Percentiles rank a stretch among this genome's conserved stretches.
Evolutionary conservation across 2,888 invertebrate genomes (phyloP).

Genomic region (Daptonema setosum): DNA sequence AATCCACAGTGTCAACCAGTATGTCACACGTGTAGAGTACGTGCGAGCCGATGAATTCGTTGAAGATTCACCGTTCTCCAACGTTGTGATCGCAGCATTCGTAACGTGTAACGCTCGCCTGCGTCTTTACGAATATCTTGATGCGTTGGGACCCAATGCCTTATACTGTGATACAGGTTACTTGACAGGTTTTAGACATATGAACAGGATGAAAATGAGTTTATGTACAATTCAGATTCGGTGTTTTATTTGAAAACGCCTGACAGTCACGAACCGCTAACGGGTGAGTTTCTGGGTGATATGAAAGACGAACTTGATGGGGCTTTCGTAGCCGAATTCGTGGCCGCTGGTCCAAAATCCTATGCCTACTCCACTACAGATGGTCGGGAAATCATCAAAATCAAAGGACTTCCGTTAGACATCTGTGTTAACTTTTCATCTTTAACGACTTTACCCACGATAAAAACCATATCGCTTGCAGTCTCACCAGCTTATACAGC

Average conservation of each 20-base stretch:
- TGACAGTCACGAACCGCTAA: background rate
- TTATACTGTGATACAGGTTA: background rate
- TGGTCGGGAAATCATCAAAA: too few species aligned
- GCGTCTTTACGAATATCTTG: background rate
- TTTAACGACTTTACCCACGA: too few species aligned
- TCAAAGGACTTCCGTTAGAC: too few species aligned
- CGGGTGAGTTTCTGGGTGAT: background rate
- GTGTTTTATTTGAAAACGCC: background rate
- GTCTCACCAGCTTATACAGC: too few species aligned
- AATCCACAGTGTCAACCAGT: too few species aligned
- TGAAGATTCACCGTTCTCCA: background rate
- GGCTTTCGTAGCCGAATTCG: background rate
- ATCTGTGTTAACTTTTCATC: too few species aligned
- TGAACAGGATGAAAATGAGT: background rate
- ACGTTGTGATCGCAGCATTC: background rate
- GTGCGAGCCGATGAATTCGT: background rate
- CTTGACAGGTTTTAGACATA: background rate
- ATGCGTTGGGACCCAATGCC: background rate
- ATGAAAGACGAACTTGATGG: background rate
- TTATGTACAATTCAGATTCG: background rate
- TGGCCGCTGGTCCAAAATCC: background rate
- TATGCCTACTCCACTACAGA: too few species aligned
- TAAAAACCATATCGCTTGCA: too few species aligned
- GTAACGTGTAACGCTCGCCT: background rate
- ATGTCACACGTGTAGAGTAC: too few species aligned